Evolutionary conservation across 1,140 invertebrate genomes (phyloP), one percentile per base, ranked within the genome.

Genomic region (Drosophila kohkoa): DNA sequence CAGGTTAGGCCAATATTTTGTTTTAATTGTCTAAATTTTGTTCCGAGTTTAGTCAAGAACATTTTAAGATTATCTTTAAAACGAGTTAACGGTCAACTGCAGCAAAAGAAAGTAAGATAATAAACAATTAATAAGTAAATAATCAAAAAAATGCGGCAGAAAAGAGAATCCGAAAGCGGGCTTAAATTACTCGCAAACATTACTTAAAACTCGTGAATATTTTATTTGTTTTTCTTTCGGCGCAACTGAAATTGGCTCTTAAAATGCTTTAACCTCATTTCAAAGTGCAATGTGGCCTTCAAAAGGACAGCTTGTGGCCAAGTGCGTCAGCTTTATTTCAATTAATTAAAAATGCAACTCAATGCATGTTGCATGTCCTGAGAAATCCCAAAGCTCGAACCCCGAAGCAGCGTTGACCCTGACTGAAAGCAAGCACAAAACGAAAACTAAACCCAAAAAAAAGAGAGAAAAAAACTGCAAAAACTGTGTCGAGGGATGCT

Each of bases 311-410:
- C 58, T 35, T 46, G 41, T 57, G 65, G 66, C 72, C 57, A 58
- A 69, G 58, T 63, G 66, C 59, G 45, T 52, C 66, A 70, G 67
- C 46, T 75, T 71, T 75, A 71, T 71, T 71, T 71, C 57, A 71
- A 71, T 75, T 75, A 75, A 75, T 75, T 75, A 75, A 75, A 75
- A 75, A 65, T 75, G 60, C 59, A 75, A 43, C 73, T 75, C 66
- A 57, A 75, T 71, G 67, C 73, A 75, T 71, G 67, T 64, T 75
- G 66, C 35, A 75, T 75, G 66, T 32, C 51, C 52, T 35, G 54
- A 57, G 69, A 72, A 66, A 66, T 66, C 10, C 35, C 62, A 59
- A 59, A 45, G 54, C 54, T 10, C 54, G 16, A 59, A 45, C 32
- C 54, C 16, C 54, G 16, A 13, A 51, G 54, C 55, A 16, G 5